Conservation (phyloP, 2,113 vertebrate genomes). For the Cathartes aura region DNA sequence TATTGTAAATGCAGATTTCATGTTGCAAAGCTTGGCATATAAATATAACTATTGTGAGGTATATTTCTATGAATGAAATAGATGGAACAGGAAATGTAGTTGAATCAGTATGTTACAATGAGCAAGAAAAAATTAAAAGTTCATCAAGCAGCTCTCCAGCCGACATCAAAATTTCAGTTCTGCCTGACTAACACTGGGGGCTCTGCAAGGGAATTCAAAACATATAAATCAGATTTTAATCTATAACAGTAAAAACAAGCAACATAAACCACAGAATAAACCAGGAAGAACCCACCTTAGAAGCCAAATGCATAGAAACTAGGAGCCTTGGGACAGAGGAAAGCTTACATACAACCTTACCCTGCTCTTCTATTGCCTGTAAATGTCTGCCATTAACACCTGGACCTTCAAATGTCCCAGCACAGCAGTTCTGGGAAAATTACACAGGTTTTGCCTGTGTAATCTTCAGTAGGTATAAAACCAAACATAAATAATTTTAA, state of each 20-base stretch:
- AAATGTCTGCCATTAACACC: not conserved
- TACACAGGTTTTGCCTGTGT: not conserved
- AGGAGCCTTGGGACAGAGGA: not conserved
- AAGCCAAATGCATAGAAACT: not conserved
- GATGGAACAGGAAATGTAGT: not conserved
- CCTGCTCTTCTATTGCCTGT: not conserved
- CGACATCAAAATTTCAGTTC: not conserved
- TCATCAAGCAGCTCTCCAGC: not conserved
- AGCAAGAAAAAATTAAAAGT: not conserved
- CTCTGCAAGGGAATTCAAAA: not conserved
- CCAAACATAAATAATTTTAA: not conserved
- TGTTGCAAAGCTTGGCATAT: not conserved
- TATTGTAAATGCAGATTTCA: not conserved
- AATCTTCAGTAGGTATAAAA: not conserved
- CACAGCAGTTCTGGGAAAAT: not conserved
- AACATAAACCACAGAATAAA: not conserved
- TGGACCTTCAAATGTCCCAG: not conserved
- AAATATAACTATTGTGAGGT: not conserved
- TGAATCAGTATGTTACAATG: not conserved
- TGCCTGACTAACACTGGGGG: not conserved
- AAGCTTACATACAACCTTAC: accelerated
- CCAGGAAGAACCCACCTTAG: not conserved
- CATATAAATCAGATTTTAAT: not conserved
- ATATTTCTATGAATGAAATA: not conserved
- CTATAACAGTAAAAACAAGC: not conserved